phyloP scores from a whole-genome alignment of 2,888 invertebrate species.

The Drosophila dives region DNA sequence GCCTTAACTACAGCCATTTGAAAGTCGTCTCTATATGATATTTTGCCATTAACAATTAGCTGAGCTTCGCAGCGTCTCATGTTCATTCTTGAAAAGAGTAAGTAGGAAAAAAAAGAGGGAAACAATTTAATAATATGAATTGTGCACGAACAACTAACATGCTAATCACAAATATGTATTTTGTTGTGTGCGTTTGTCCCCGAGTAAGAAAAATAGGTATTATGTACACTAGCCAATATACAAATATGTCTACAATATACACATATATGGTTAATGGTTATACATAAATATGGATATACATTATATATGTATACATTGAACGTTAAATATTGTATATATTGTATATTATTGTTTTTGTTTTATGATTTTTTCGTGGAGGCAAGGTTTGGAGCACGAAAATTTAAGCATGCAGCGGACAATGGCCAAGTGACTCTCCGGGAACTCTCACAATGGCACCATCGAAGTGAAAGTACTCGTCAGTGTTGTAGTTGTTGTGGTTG shows the following conservation, averaged over 20 bases:
- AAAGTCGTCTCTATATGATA: no score
- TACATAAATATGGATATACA: constrained; percentile 1
- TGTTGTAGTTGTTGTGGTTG: constrained; percentile 38
- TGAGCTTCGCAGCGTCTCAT: no score
- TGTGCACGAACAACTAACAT: constrained; percentile 52
- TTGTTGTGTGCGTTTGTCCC: constrained; percentile 16
- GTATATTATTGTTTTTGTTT: constrained; percentile 33
- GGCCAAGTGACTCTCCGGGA: constrained; percentile 29
- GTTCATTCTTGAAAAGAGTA: no score
- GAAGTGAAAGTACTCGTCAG: constrained; percentile 66
- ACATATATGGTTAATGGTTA: background rate
- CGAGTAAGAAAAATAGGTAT: constrained; percentile 26
- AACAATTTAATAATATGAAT: constrained; percentile 16
- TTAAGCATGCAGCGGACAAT: constrained; percentile 68
- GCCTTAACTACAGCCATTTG: no score
- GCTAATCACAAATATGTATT: constrained; percentile 47
- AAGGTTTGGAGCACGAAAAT: constrained; percentile 57
- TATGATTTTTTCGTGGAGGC: constrained; percentile 17
- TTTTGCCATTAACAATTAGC: no score
- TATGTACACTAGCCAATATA: constrained; percentile 21
- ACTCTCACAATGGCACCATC: constrained; percentile 6
- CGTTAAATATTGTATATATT: constrained; percentile 19
- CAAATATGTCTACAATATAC: background rate
- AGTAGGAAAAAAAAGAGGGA: background rate
- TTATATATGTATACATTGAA: background rate